Conservation (phyloP, 2,888 invertebrate genomes). For the Machimus atricapillus region DNA sequence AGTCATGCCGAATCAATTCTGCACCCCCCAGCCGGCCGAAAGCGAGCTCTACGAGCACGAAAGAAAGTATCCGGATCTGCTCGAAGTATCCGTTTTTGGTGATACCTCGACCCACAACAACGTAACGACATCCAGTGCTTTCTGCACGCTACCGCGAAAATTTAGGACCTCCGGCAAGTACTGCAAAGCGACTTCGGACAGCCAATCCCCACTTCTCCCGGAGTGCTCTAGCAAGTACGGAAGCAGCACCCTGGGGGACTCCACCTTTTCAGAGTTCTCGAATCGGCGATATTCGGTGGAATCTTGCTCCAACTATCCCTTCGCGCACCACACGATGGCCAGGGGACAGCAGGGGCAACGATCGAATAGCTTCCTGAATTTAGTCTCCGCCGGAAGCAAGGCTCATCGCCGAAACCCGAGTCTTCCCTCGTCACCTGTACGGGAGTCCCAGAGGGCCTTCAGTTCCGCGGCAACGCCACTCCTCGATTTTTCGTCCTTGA, state of each 20-base stretch:
- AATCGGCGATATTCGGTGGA: constrained; percentile 65
- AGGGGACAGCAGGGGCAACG: constrained; percentile 62
- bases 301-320: constrained; percentile 60
- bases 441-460: constrained; percentile 59
- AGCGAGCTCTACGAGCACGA: constrained; percentile 58
- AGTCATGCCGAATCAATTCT: constrained; percentile 49
- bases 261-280: constrained; percentile 66
- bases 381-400: constrained; percentile 63
- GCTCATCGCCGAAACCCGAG: constrained; percentile 65
- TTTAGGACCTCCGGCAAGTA: constrained; percentile 57
- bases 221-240: constrained; percentile 71
- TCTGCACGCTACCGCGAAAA: constrained; percentile 72
- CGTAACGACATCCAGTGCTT: constrained; percentile 53
- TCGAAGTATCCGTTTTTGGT: constrained; percentile 60
- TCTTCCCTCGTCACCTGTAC: constrained; percentile 72
- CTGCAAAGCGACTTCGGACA: constrained; percentile 67
- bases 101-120: constrained; percentile 9
- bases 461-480: constrained; percentile 67
- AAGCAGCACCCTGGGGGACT: constrained; percentile 73
- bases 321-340: constrained; percentile 54
- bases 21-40: constrained; percentile 60
- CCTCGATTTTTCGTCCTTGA: constrained; percentile 68
- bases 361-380: constrained; percentile 76
- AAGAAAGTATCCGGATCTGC: constrained; percentile 59
- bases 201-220: constrained; percentile 75